Evolutionary conservation across 2,797 vertebrate genomes (phyloP).

Genomic region (Mionectes olivaceus): DNA sequence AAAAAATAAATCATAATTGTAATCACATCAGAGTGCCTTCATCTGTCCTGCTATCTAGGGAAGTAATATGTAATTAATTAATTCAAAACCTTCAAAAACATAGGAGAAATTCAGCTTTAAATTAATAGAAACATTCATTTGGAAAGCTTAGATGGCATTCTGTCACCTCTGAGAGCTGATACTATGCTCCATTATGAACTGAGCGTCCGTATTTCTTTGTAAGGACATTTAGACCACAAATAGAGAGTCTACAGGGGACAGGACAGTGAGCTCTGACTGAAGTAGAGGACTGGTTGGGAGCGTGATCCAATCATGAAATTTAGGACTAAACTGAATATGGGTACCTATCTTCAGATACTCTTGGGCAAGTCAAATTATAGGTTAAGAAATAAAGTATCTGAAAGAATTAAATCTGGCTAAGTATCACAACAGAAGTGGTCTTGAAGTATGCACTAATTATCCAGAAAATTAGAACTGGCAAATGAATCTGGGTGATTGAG

Average conservation of each 20-base stretch:
- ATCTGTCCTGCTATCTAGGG: background rate
- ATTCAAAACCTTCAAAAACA: background rate
- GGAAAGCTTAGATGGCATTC: background rate
- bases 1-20: background rate
- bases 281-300: background rate
- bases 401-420: slow-evolving; percentile 20
- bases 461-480: slow-evolving; percentile 29
- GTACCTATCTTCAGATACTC: background rate
- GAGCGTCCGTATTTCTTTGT: background rate
- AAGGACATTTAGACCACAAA: background rate
- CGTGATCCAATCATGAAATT: background rate
- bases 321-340: background rate
- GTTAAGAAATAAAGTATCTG: slow-evolving; percentile 15
- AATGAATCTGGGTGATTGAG: slow-evolving; percentile 20
- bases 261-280: background rate
- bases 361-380: slow-evolving; percentile 12
- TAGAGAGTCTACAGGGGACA: background rate
- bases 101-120: background rate
- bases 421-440: slow-evolving; percentile 13
- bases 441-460: slow-evolving; percentile 40
- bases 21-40: background rate
- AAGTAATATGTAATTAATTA: background rate
- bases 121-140: background rate
- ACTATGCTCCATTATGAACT: background rate
- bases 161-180: background rate